These are phyloP conservation scores for Porites lutea DNA, from an alignment of 64 coral and sea anemone genomes.

Conservation along the genomic window DNA sequence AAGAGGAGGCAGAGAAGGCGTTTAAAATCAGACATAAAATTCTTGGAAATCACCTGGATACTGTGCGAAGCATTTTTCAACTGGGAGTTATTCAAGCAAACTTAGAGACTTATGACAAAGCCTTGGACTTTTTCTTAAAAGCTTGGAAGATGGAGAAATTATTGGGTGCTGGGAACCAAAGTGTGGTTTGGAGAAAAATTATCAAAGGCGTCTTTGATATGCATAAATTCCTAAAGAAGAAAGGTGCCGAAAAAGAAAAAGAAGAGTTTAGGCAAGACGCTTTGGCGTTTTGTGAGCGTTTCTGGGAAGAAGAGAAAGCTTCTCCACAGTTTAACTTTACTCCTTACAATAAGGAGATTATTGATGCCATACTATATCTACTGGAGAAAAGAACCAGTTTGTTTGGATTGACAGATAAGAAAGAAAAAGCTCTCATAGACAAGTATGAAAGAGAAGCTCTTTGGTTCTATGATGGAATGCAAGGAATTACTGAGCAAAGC, in stretches of 20 bases:
- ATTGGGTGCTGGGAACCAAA: constrained; percentile 20
- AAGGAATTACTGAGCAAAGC: background rate
- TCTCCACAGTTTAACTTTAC: background rate
- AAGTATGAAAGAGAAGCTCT: background rate
- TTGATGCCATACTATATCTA: background rate
- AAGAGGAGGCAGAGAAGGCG: constrained; percentile 16
- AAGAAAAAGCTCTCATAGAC: background rate
- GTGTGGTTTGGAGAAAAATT: background rate
- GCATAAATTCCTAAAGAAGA: too few relatives aligned
- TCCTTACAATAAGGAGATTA: background rate
- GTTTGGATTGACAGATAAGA: background rate
- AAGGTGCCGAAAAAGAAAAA: background rate
- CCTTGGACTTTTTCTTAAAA: constrained; percentile 20
- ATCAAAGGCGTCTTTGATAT: background rate
- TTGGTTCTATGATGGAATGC: background rate
- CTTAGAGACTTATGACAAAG: constrained; percentile 2
- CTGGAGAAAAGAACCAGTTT: background rate
- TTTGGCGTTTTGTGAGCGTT: constrained; percentile 9
- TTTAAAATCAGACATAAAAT: constrained; percentile 3
- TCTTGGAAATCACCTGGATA: constrained; percentile 30
- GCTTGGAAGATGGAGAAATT: constrained; percentile 57
- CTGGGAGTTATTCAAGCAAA: constrained; percentile 4
- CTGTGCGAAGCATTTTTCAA: constrained; percentile 57
- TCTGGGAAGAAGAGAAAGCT: background rate
- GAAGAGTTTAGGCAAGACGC: background rate